Percentiles rank a stretch among this genome's conserved stretches.
phyloP scores from a whole-genome alignment of 2,113 vertebrate species.

The Trogon melanurus region DNA sequence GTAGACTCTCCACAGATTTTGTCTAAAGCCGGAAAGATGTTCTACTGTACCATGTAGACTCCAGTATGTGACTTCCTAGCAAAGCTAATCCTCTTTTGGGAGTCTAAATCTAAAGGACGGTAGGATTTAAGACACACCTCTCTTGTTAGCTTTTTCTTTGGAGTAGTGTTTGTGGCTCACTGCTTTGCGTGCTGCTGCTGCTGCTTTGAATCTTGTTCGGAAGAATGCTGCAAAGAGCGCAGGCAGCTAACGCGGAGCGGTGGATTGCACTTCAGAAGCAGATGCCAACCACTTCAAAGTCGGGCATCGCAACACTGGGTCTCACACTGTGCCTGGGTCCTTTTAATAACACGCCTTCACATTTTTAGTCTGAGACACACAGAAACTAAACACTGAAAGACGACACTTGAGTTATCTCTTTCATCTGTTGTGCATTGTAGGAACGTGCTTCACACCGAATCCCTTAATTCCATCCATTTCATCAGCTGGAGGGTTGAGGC shows the following conservation, averaged over 20 bases:
- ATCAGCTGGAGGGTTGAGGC: rapidly evolving
- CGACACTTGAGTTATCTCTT: background rate
- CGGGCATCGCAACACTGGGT: background rate
- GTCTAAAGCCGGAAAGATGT: background rate
- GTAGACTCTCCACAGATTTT: background rate
- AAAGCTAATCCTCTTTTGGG: background rate
- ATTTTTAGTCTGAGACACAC: background rate
- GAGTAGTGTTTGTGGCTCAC: background rate
- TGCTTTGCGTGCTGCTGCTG: background rate
- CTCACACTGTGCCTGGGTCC: background rate
- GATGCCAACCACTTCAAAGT: background rate
- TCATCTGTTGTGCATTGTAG: background rate
- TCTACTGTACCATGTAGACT: background rate
- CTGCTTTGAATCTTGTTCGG: background rate
- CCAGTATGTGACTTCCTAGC: background rate
- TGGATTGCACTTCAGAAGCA: background rate
- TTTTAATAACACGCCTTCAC: background rate
- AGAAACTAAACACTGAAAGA: background rate
- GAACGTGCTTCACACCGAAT: background rate
- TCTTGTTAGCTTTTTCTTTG: background rate
- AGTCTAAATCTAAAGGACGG: background rate
- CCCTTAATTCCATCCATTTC: background rate
- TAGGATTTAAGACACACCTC: background rate
- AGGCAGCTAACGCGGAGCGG: background rate
- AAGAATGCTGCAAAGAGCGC: rapidly evolving